Conservation (phyloP, 2,113 vertebrate genomes). For the Muscicapa adusta region DNA sequence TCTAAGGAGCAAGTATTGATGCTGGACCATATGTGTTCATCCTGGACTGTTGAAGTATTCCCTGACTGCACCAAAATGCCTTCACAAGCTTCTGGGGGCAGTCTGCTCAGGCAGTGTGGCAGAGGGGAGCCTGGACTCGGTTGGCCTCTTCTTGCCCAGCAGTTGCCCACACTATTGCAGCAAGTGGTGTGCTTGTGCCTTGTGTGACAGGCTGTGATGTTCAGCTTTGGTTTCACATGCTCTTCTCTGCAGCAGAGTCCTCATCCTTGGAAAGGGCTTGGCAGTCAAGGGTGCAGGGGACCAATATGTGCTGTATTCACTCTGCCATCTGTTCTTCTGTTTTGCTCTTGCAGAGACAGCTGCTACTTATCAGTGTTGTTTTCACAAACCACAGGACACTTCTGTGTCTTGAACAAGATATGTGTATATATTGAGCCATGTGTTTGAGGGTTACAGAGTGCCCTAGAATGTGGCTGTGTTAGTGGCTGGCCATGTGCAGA, state of each 20-base stretch:
- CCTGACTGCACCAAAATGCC: background rate
- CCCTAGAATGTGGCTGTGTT: background rate
- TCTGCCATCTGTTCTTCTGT: background rate
- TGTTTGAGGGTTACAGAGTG: background rate
- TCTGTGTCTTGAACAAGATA: background rate
- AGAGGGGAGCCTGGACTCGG: background rate
- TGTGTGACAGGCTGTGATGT: rapidly evolving
- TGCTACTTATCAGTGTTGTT: background rate
- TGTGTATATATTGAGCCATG: rapidly evolving
- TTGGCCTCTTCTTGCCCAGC: rapidly evolving
- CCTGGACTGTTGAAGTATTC: background rate
- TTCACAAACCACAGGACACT: background rate
- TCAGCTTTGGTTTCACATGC: rapidly evolving
- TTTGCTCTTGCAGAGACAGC: background rate
- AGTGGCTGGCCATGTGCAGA: background rate
- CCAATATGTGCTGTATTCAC: background rate
- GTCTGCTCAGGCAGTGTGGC: background rate
- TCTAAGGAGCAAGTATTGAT: background rate
- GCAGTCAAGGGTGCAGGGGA: background rate
- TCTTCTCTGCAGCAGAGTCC: background rate
- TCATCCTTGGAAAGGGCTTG: background rate
- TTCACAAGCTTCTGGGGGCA: background rate
- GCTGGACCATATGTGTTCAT: background rate
- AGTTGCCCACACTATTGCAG: rapidly evolving
- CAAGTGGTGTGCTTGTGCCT: no score